Base-by-base conservation (phyloP, 2,113 vertebrate genomes). In the Promerops cafer region DNA sequence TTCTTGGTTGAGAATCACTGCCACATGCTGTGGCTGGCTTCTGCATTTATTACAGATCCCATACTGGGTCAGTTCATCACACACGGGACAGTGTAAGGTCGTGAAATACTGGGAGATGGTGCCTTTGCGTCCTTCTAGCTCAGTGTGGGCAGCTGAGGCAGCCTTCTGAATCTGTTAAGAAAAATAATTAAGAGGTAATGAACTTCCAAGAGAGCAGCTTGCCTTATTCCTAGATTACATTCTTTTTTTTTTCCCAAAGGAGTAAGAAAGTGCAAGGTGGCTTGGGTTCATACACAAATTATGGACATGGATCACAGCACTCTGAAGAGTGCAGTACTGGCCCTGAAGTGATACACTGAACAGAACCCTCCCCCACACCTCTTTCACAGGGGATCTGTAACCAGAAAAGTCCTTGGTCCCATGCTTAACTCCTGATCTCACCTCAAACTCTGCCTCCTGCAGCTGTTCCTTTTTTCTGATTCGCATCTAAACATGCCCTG, bases 101-200 rank as follows among this genome's bases (percentile, higher is more conserved):
- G 99, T 99, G 97, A 99, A 99, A 88, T 99, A 99, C 72, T 99
- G 99, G 12, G 99, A 99, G 94, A 99, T 99, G 50, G 99, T 99
- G 90, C 99, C 98, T 96, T 99, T 99, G 94, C 98, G 98, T 49
- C 98, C 97, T n/a, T 95, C 97, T 3, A 98, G 97, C 45, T 99
- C 98, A 18, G 94, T 98, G 13, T 52, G 93, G 10, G 93, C 97
- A 2, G 97, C 90, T 13, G 98, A 98, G 92, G 98, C 97, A 8
- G 98, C 97, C 97, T 99, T 99, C 81, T 99, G 99, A 91, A 99
- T 98, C 99, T 99, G 97, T 37, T 33, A 63, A 30, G 23, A 44
- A 70, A 84, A 95, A 92, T 37, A 49, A 89, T 44, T 9, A 40
- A 61, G 77, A 93, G 77, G 24, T 63, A 74, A 91, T 56, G 40